A percentile compares a stretch with the other conserved stretches of the same genome.
Conservation (phyloP, 2,797 vertebrate genomes). For the Emys orbicularis region DNA sequence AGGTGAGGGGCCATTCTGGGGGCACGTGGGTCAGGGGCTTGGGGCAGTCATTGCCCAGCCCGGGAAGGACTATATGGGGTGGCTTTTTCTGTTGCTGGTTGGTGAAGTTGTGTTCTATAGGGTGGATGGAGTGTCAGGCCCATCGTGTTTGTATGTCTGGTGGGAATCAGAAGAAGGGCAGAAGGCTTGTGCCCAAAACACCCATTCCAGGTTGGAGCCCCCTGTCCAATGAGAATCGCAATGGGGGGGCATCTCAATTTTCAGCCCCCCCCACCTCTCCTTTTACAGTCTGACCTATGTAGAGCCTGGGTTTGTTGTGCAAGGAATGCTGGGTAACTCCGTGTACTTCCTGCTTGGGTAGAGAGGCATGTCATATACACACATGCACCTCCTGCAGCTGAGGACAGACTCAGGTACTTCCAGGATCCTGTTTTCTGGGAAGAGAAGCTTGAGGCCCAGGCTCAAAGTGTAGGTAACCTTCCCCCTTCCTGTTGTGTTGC, state of each 20-base stretch:
- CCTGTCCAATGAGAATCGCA: neutral
- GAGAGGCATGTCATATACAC: neutral
- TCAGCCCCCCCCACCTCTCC: neutral
- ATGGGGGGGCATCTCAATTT: neutral
- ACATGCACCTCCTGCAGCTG: neutral
- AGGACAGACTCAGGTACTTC: neutral
- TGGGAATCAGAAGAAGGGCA: neutral
- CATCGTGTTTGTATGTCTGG: neutral
- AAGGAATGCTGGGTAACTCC: neutral
- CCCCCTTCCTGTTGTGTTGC: too few species aligned
- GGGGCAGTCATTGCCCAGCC: neutral
- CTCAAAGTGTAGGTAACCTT: neutral
- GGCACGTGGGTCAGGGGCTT: fast-evolving
- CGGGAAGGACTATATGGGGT: neutral
- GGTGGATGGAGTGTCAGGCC: neutral
- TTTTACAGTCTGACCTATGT: neutral
- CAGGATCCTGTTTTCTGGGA: neutral
- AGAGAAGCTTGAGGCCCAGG: neutral
- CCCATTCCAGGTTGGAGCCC: neutral
- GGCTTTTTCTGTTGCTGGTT: neutral
- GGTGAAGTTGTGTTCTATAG: neutral
- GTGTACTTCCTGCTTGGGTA: neutral
- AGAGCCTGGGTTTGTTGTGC: neutral
- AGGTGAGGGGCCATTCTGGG: constrained; percentile 81
- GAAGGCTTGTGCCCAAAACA: neutral